A percentile compares a stretch with the other conserved stretches of the same genome.
phyloP scores from a whole-genome alignment of 2,888 invertebrate genomes.

The Deroplatys truncata region DNA sequence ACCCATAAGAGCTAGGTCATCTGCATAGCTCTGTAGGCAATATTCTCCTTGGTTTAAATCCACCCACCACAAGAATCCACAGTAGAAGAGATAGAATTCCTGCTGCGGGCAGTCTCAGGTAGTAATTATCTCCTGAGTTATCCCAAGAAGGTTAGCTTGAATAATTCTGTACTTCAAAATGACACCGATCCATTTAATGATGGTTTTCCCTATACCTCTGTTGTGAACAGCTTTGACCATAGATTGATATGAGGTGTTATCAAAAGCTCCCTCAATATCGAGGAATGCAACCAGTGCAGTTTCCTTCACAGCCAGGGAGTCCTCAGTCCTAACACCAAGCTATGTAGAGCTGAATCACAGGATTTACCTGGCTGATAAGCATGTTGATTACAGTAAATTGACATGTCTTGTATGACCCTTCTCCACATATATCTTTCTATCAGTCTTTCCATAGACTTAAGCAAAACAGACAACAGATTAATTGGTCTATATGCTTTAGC shows the following conservation, averaged over 20 bases:
- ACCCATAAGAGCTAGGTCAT: not conserved
- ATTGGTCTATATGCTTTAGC: constrained; percentile 31
- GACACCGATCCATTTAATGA: constrained; percentile 12
- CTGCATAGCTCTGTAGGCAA: not conserved
- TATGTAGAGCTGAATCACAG: not conserved
- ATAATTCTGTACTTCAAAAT: constrained; percentile 19
- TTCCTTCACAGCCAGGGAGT: constrained; percentile 19
- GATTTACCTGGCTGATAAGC: constrained; percentile 32
- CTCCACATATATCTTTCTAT: constrained; percentile 31
- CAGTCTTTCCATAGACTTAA: constrained; percentile 33
- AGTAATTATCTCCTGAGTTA: not conserved
- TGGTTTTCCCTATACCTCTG: not conserved
- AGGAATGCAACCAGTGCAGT: constrained; percentile 29
- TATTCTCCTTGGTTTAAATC: constrained; percentile 17
- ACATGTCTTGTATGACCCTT: not conserved
- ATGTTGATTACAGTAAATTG: constrained; percentile 27
- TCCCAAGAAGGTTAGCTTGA: not conserved
- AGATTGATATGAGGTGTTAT: constrained; percentile 30
- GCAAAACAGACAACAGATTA: constrained; percentile 32
- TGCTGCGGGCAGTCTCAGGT: constrained; percentile 37
- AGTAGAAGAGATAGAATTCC: constrained; percentile 37
- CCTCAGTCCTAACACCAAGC: constrained; percentile 8
- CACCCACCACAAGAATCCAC: constrained; percentile 35
- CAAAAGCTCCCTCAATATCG: constrained; percentile 36
- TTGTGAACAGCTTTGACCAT: constrained; percentile 3